Base-by-base conservation (phyloP, 1,140 invertebrate genomes). In the Zaprionus africanus region DNA sequence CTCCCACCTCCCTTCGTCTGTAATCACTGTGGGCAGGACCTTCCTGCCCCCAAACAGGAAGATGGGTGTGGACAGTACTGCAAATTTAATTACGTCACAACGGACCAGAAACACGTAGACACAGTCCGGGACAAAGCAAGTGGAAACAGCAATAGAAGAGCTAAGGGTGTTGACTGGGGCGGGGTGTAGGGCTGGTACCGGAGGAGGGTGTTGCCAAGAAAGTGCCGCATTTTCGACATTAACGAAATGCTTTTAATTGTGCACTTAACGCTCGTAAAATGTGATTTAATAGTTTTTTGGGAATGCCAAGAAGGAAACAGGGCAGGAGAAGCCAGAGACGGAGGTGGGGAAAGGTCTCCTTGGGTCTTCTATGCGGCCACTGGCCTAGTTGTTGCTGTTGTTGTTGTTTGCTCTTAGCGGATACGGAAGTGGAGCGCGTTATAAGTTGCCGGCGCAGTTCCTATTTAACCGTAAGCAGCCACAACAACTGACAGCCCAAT, bases 161-260 rank as follows among this genome's bases (percentile, higher is more conserved):
- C 22, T 53, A 41, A 22, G 12, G 5, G 9, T 3, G 17, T n/a
- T 43, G n/a, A 24, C 5, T 51, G 36, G 56, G 36, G 19, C 22
- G 59, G n/a, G 24, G 15, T 34, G 34, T 24, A 41, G 51, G 57
- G 56, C 68, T 74, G 82, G 60, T 75, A 17, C 41, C 6, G 4
- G 41, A 17, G 41, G n/a, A 17, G 41, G n/a, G n/a, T 43, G 41
- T 43, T 43, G n/a, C 41, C 41, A 43, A 43, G n/a, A 43, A 43
- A 77, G 77, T 67, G 81, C 67, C 84, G 80, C 81, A 87, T 78
- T 88, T 87, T 87, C 81, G 69, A 80, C 84, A 87, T 87, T 87
- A 83, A 87, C 84, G 85, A 88, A 88, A 88, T 88, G 84, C 81
- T 88, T 88, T 88, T 88, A 88, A 88, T 88, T 90, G 84, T 88